phyloP scores from a whole-genome alignment of 2,797 vertebrate genomes.

The Lycodopsis pacificus region DNA sequence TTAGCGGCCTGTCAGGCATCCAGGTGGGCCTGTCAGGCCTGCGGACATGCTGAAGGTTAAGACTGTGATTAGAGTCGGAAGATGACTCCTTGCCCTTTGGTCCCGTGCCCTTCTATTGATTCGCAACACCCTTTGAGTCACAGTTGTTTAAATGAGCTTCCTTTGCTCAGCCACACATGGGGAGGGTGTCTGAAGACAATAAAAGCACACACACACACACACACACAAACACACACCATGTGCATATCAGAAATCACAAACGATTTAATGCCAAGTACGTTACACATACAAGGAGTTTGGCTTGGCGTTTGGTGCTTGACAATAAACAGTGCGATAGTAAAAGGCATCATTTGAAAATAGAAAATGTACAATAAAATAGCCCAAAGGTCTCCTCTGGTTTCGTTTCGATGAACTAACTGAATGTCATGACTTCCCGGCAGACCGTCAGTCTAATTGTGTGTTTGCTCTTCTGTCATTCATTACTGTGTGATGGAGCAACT shows the following conservation, averaged over 20 bases:
- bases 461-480: conserved; percentile 60
- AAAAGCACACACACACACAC: conserved; percentile 1
- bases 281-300: background rate
- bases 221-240: background rate
- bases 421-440: conserved; percentile 36
- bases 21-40: conserved; percentile 63
- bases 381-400: conserved; percentile 57
- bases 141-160: conserved; percentile 64
- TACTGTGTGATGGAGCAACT: conserved; percentile 39
- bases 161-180: conserved; percentile 28
- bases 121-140: conserved; percentile 61
- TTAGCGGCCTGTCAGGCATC: conserved; percentile 47
- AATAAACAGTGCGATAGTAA: too few relatives aligned
- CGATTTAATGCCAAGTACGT: too few relatives aligned
- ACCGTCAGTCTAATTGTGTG: conserved; percentile 60
- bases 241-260: background rate
- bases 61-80: conserved; percentile 67
- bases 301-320: too few relatives aligned
- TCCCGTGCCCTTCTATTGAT: conserved; percentile 72
- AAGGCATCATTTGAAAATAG: too few relatives aligned
- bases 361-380: conserved; percentile 7
- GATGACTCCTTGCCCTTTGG: conserved; percentile 73
- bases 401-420: conserved; percentile 49
- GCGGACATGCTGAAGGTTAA: conserved; percentile 76
- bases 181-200: conserved; percentile 7